Base-by-base conservation (phyloP, 2,797 vertebrate genomes). In the Sternotherus odoratus region DNA sequence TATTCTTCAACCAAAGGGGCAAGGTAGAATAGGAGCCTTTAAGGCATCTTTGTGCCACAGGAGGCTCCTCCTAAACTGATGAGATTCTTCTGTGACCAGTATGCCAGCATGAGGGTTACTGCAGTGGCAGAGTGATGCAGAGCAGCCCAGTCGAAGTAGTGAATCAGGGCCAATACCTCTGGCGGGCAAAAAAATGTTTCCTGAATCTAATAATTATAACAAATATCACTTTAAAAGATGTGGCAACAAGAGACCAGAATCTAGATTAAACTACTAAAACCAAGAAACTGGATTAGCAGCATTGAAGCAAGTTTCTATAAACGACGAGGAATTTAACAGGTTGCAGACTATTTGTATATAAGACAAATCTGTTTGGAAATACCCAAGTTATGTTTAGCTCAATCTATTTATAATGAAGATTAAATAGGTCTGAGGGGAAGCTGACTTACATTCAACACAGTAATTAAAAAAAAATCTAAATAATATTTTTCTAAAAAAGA, bases 21-120 rank as follows among this genome's bases (percentile, higher is more conserved):
- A 5, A 24, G 33, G 33, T 12, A 33, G 36, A 66, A 43, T 4
- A 0, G 1, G 13, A 86, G 50, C 17, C 74, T 66, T 77, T 39
- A 48, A 28, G 48, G 51, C 90, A 93, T 74, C 85, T 82, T 26
- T 21, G 87, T 50, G 6, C 28, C 60, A 23, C 8, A 17, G 54
- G n/a, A 86, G 91, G 79, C 79, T 92, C 90, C 91, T 83, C 85
- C 87, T 79, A 28, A 66, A 2, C 54, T 26, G 23, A n/a, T 33
- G 48, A 84, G 66, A 6, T 86, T 57, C 69, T 85, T 78, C 72
- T 75, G 72, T 13, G 43, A 75, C 43, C n/a, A 66, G 8, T 66
- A 33, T 12, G 6, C 81, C 0, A 0, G 0, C 43, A 36, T 46
- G 30, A 12, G 4, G 50, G 16, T 74, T 77, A 39, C 83, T 92